phyloP scores from a whole-genome alignment of 1,140 invertebrate species.

The Eurytemora carolleeae region DNA sequence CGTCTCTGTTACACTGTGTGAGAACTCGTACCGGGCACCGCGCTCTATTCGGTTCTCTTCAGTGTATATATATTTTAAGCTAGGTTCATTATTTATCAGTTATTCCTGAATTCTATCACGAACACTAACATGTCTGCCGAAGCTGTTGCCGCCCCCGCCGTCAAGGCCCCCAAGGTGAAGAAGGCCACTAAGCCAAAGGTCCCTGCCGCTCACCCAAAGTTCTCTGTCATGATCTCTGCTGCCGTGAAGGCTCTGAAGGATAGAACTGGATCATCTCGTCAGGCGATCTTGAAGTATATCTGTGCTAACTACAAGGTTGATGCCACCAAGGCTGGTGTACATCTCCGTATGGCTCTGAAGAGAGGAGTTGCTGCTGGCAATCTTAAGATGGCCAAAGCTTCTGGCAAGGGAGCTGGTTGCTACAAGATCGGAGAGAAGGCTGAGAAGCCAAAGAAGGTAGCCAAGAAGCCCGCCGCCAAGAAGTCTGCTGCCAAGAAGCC shows the following conservation, averaged over 20 bases:
- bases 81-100: no score
- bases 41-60: no score
- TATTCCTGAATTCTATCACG: no score
- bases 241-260: conserved; percentile 23
- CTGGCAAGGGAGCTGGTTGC: conserved; percentile 21
- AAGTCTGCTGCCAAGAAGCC: no score
- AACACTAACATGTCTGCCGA: no score
- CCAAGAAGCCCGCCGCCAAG: conserved; percentile 17
- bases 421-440: conserved; percentile 18
- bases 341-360: no score
- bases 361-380: conserved; percentile 18
- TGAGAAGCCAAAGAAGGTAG: conserved; percentile 13
- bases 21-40: no score
- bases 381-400: conserved; percentile 21
- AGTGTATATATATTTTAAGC: no score
- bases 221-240: conserved; percentile 21
- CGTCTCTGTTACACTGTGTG: no score
- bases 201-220: conserved; percentile 21
- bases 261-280: conserved; percentile 22
- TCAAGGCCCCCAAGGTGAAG: no score
- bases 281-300: conserved; percentile 23
- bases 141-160: no score
- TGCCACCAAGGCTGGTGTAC: conserved; percentile 18
- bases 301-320: conserved; percentile 21
- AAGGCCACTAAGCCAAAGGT: no score